Evolutionary conservation across 2,797 vertebrate species (phyloP).

Genomic region (Argentina silus): DNA sequence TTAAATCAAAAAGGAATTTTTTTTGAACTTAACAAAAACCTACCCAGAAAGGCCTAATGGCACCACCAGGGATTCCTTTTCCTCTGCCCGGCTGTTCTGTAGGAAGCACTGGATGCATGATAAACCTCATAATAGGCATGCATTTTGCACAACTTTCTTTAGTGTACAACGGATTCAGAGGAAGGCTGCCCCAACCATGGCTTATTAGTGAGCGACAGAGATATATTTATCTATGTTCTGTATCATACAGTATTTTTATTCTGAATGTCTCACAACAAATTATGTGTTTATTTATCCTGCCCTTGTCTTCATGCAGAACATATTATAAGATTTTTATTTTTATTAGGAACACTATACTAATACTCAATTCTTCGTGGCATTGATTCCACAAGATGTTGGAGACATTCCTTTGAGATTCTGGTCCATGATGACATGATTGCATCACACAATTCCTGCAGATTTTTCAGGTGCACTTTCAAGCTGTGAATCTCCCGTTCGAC

Average conservation of each 20-base stretch:
- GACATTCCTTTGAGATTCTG: too few species aligned
- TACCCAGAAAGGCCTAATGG: neutral
- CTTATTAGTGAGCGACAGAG: neutral
- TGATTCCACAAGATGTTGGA: too few species aligned
- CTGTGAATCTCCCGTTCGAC: too few species aligned
- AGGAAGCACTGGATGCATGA: neutral
- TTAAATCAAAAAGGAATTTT: neutral
- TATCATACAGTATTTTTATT: neutral
- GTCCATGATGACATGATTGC: too few species aligned
- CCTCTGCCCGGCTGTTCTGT: neutral
- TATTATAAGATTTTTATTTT: too few species aligned
- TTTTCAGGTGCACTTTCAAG: too few species aligned
- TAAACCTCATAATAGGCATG: neutral
- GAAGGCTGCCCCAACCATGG: neutral
- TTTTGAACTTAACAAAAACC: neutral
- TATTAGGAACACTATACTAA: too few species aligned
- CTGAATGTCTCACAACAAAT: neutral
- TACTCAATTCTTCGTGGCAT: too few species aligned
- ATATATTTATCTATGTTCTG: neutral
- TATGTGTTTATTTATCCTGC: neutral
- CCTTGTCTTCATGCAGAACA: too few species aligned
- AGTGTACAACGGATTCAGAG: neutral
- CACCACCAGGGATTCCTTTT: neutral
- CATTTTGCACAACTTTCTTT: neutral
- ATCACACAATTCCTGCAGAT: too few species aligned